Evolutionary conservation across 2,797 vertebrate species (phyloP), one percentile per base, ranked within the genome.

Genomic region (Pelobates cultripes): DNA sequence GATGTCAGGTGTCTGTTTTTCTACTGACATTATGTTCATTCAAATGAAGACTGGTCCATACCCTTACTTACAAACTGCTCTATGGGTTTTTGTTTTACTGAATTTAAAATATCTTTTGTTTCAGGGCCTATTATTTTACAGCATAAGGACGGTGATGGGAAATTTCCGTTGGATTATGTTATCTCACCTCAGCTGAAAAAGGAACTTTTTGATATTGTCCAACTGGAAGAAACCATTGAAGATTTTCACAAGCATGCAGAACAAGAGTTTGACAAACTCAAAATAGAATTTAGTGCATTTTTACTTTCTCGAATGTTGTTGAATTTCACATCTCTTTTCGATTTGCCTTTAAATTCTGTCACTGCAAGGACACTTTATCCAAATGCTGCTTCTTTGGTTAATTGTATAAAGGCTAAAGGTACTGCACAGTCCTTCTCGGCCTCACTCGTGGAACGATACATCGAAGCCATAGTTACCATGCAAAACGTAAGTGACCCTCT

Each of bases 81-180:
- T 28, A 2, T 28, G 28, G 28, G 28, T 28, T 51, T 51, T 51
- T 51, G 5, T 51, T 51, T 10, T 10, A 5, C 47, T 51, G 5
- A 51, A 51, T 51, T 51, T 51, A 28, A 55, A 61, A 78, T 28
- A 28, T 43, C 86, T 91, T 88, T 86, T 64, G 79, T 84, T 90
- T 73, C 89, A 99, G 98, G 97, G 82, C 93, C 95, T 14, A 70
- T 85, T 76, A 93, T 99, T 85, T 90, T 99, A 64, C 91, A 92
- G 84, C 94, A 95, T 81, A 92, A 87, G 14, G 92, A 96, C 77
- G 70, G 75, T 73, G 3, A 80, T 0, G 95, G 94, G 13, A 90
- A 86, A n/a, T 86, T 93, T 2, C 91, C 95, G 0, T 90, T 98
- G 89, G 96, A 99, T 90, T 91, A 94, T 85, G 86, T 96, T 55